A percentile compares a stretch with the other conserved stretches of the same genome.
phyloP scores from a whole-genome alignment of 30 jellyfish, hydroid and myxozoan species.

The Hydractinia symbiolongicarpus region DNA sequence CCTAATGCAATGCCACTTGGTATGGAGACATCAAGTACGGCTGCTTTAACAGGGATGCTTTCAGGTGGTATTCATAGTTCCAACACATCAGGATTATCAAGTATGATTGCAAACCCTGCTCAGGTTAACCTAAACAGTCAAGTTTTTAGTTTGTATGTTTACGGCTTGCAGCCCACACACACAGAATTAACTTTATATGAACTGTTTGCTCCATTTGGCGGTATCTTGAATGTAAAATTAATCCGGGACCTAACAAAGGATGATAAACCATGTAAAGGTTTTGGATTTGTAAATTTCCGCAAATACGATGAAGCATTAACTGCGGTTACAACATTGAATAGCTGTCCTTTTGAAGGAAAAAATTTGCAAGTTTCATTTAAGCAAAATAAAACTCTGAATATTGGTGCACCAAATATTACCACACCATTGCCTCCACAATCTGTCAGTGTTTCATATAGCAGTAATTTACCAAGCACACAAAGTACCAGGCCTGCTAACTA shows the following conservation, averaged over 20 bases:
- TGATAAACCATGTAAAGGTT: conserved; percentile 98
- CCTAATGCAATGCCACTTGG: neutral
- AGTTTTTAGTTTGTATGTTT: conserved; percentile 61
- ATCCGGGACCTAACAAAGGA: conserved; percentile 82
- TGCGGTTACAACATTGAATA: conserved; percentile 78
- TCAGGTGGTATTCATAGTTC: neutral
- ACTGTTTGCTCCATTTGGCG: conserved; percentile 98
- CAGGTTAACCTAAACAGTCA: neutral
- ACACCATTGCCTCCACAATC: neutral
- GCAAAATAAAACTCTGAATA: conserved; percentile 22
- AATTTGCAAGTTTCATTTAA: conserved; percentile 88
- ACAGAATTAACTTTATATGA: conserved; percentile 77
- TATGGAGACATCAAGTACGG: neutral
- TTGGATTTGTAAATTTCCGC: conserved; percentile 85
- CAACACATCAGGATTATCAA: neutral
- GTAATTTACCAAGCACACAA: too few species aligned
- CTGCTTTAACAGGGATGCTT: neutral
- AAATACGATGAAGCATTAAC: conserved; percentile 81
- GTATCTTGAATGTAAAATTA: conserved; percentile 76
- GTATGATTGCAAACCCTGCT: neutral
- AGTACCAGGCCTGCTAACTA: neutral
- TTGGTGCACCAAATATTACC: neutral
- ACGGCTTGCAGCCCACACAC: conserved; percentile 86
- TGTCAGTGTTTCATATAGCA: neutral
- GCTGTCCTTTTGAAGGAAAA: conserved; percentile 72